Conservation (phyloP, 2,797 vertebrate species). For the Danio choprae region DNA sequence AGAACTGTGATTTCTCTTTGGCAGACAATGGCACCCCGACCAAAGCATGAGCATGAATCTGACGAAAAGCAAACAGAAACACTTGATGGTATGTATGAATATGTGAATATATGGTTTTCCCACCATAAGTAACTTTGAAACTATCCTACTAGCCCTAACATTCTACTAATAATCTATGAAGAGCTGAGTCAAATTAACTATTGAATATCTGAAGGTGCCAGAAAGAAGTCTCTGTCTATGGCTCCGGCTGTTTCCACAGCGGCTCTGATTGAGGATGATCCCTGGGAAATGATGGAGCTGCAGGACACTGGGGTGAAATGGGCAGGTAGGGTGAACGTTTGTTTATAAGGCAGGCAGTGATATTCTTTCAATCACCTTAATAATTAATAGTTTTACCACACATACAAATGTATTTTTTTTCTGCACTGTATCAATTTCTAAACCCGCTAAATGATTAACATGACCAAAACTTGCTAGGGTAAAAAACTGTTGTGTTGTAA, state of each 20-base stretch:
- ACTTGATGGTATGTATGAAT: conserved; percentile 61
- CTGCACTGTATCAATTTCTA: neutral
- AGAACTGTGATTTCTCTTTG: conserved; percentile 24
- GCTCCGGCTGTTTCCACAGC: conserved; percentile 81
- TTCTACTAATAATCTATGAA: too few relatives aligned
- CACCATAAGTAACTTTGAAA: too few relatives aligned
- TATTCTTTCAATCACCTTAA: neutral
- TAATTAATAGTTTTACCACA: neutral
- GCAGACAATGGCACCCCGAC: conserved; percentile 83
- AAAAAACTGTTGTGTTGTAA: too few relatives aligned
- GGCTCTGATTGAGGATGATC: conserved; percentile 79
- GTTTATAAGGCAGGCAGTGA: neutral
- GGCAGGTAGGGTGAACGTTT: conserved; percentile 72
- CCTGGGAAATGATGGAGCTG: conserved; percentile 87
- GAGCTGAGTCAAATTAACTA: too few relatives aligned
- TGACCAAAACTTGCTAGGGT: too few relatives aligned
- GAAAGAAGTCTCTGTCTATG: conserved; percentile 73
- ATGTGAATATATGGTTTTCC: neutral
- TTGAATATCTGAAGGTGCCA: conserved; percentile 33
- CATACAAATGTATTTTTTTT: neutral
- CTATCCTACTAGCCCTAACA: too few relatives aligned
- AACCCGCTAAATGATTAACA: neutral
- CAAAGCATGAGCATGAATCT: conserved; percentile 72
- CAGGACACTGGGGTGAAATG: conserved; percentile 84
- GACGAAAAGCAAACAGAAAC: conserved; percentile 64